Base-by-base conservation (phyloP, 2,888 invertebrate species). In the Hoplodrina ambigua region DNA sequence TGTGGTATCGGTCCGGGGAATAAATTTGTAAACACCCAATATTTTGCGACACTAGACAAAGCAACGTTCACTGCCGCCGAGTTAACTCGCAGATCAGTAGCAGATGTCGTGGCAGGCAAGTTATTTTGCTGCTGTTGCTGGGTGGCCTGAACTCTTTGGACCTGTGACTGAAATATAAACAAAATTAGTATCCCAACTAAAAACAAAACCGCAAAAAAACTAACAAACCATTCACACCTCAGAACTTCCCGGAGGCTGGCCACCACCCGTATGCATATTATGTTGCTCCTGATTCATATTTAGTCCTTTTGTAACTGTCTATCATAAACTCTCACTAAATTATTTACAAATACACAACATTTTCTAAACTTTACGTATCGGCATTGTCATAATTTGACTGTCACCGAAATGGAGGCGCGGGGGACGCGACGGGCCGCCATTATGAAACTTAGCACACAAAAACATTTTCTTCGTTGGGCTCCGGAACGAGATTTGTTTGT, bases 21-120 rank as follows among this genome's bases (percentile, higher is more conserved):
- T 82, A 98, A 96, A 96, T 98, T 98, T 77, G 98, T 98, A 91
- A 98, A 97, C 89, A 98, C 98, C 98, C 98, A 98, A 92, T 98
- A 98, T 93, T 98, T 98, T 81, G 98, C 97, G 88, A 97, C 97
- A 94, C 97, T 97, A 90, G 97, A 97, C 94, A 97, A 96, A 88
- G 97, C 97, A 87, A 97, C 97, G 90, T 97, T 97, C 80, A 97
- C 96, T 71, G 97, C 97, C 60, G 97, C 97, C 0, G 97, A 97
- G 88, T 97, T 97, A 56, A 97, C 97, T 87, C 97, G 91, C 58
- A 97, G 90, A 89, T 97, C 97, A 10, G 97, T 97, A 60, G 97
- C 97, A 75, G 96, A 96, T 67, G 96, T 96, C 64, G 96, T 96
- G 59, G 96, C 95, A 71, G 96, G 92, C 78, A 94, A 85, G 83